Percentiles rank a stretch among this genome's conserved stretches.
phyloP scores from a whole-genome alignment of 2,113 vertebrate genomes.

The Hyaena hyaena region DNA sequence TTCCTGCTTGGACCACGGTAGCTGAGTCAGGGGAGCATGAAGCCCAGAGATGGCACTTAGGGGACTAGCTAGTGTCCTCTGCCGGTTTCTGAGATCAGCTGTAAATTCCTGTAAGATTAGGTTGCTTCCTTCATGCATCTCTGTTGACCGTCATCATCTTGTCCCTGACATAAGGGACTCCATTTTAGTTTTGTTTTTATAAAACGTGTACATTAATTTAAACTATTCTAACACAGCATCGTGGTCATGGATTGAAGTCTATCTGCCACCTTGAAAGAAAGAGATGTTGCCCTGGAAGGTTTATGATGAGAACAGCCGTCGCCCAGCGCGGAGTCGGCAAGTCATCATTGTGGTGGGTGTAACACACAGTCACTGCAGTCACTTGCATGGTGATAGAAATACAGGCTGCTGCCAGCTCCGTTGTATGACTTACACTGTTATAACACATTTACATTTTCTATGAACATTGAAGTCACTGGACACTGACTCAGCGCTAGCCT shows the following conservation, averaged over 20 bases:
- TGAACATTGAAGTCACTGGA: not conserved
- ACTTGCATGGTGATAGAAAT: fast-evolving
- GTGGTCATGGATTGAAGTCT: not conserved
- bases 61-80: no score
- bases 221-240: not conserved
- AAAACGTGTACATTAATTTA: not conserved
- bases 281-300: fast-evolving
- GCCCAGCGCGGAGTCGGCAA: fast-evolving
- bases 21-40: not conserved
- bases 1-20: not conserved
- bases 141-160: not conserved
- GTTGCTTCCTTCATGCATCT: not conserved
- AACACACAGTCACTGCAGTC: no score
- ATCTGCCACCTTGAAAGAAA: fast-evolving
- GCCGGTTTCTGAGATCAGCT: not conserved
- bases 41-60: no score
- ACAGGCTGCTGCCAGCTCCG: not conserved
- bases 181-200: not conserved
- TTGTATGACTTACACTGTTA: not conserved
- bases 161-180: not conserved
- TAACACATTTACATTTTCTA: no score
- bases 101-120: not conserved
- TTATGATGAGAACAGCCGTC: fast-evolving
- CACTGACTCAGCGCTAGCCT: not conserved
- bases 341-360: not conserved